Percentiles rank a stretch among this genome's conserved stretches.
These are phyloP conservation scores for Zaprionus bogoriensis DNA, from an alignment of 2,888 invertebrate genomes.

Conservation along the genomic window DNA sequence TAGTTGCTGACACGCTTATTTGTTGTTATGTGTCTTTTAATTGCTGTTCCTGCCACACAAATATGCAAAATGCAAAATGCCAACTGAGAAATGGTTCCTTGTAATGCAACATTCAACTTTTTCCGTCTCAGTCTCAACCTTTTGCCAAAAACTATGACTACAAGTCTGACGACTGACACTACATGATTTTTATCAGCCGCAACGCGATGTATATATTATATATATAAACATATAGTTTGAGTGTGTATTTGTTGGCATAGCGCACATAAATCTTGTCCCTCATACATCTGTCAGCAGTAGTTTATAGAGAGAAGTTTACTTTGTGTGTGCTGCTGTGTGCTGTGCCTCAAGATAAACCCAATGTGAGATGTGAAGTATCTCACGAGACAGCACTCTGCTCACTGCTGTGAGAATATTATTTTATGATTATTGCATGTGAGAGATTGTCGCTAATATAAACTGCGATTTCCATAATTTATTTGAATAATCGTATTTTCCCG, in stretches of 20 bases:
- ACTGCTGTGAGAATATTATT: neutral
- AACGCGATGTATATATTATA: conserved; percentile 40
- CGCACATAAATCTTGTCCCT: conserved; percentile 56
- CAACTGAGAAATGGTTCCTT: conserved; percentile 64
- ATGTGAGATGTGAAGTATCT: conserved; percentile 6
- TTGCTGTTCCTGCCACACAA: conserved; percentile 69
- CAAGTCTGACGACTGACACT: conserved; percentile 34
- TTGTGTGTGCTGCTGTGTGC: too few relatives aligned
- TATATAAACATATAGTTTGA: conserved; percentile 3
- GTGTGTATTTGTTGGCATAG: neutral
- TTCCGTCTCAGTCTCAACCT: neutral
- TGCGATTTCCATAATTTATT: too few relatives aligned
- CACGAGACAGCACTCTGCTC: neutral
- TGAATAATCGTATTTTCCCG: too few relatives aligned
- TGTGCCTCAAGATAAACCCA: conserved; percentile 44
- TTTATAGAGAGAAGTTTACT: conserved; percentile 44
- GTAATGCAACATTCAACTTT: conserved; percentile 55
- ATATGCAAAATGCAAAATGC: conserved; percentile 50
- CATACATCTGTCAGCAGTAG: conserved; percentile 63
- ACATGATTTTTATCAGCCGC: conserved; percentile 74
- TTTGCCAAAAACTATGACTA: conserved; percentile 23
- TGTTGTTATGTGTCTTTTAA: conserved; percentile 78
- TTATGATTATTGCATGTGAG: neutral
- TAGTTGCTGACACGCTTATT: conserved; percentile 74
- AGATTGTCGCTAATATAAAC: neutral